Percentiles rank a stretch among this genome's conserved stretches.
phyloP scores from a whole-genome alignment of 2,113 vertebrate species.

The Trichechus manatus region DNA sequence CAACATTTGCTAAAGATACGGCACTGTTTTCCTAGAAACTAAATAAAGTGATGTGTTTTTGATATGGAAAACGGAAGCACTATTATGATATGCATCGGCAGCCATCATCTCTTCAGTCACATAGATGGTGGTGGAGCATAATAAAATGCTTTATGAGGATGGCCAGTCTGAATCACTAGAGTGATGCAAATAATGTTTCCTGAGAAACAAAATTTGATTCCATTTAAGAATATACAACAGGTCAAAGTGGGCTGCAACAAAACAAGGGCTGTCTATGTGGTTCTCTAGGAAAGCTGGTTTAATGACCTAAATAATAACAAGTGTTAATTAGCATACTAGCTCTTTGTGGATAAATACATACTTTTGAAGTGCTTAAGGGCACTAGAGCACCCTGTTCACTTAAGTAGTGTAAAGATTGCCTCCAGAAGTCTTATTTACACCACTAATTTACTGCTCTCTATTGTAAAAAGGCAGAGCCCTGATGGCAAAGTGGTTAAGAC shows the following conservation, averaged over 20 bases:
- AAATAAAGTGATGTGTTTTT: background rate
- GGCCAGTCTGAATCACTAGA: background rate
- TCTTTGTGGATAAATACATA: background rate
- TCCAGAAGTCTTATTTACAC: background rate
- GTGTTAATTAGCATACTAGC: slow-evolving; percentile 33
- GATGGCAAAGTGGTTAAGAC: too few species aligned
- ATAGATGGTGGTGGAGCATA: background rate
- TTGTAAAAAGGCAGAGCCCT: background rate
- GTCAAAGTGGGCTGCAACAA: background rate
- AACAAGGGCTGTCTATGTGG: background rate
- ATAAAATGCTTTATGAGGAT: background rate
- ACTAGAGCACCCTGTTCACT: background rate
- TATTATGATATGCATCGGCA: background rate
- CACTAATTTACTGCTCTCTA: background rate
- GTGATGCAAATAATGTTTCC: background rate
- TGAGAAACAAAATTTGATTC: slow-evolving; percentile 9
- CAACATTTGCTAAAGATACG: background rate
- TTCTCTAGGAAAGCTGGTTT: slow-evolving; percentile 10
- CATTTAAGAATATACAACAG: background rate
- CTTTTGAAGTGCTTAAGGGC: background rate
- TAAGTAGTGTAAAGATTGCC: background rate
- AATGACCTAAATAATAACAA: slow-evolving; percentile 59
- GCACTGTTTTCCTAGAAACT: background rate
- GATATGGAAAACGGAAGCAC: background rate
- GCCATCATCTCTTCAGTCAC: background rate